Conservation (phyloP, 1,140 invertebrate genomes). For the Magallana angulata region DNA sequence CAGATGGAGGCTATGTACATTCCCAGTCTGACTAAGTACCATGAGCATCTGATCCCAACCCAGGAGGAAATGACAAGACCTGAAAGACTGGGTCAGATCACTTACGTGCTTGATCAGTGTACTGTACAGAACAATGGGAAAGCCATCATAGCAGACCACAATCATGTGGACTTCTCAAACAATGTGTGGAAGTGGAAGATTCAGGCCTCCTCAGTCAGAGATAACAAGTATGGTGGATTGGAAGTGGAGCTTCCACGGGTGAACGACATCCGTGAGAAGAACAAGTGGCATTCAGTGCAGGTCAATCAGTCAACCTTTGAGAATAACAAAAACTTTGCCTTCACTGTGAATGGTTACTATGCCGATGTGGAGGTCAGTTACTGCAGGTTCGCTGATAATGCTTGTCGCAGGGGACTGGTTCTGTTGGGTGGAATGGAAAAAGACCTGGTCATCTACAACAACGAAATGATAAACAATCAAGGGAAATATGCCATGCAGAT, state of each 20-base stretch:
- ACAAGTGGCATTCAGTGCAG: conserved; percentile 71
- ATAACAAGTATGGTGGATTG: conserved; percentile 87
- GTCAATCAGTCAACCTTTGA: conserved; percentile 69
- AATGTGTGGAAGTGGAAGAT: conserved; percentile 79
- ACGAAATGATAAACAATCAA: conserved; percentile 89
- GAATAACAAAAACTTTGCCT: conserved; percentile 74
- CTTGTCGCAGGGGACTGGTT: conserved; percentile 90
- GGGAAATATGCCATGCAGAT: conserved; percentile 92
- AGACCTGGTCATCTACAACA: conserved; percentile 88
- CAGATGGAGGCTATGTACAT: conserved; percentile 73
- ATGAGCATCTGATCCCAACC: conserved; percentile 75
- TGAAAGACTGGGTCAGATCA: conserved; percentile 77
- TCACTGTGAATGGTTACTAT: conserved; percentile 90
- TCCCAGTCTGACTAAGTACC: conserved; percentile 78
- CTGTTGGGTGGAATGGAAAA: conserved; percentile 98
- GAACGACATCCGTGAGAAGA: conserved; percentile 67
- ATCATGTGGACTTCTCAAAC: conserved; percentile 79
- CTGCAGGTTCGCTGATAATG: conserved; percentile 92
- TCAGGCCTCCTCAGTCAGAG: conserved; percentile 88
- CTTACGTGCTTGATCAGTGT: conserved; percentile 71
- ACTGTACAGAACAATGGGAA: conserved; percentile 70
- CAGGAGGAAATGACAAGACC: conserved; percentile 78
- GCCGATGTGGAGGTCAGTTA: conserved; percentile 87
- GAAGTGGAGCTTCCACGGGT: conserved; percentile 82
- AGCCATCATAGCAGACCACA: conserved; percentile 77